These are phyloP conservation scores for Monopterus albus DNA, from an alignment of 2,113 vertebrate genomes.

Conservation along the genomic window DNA sequence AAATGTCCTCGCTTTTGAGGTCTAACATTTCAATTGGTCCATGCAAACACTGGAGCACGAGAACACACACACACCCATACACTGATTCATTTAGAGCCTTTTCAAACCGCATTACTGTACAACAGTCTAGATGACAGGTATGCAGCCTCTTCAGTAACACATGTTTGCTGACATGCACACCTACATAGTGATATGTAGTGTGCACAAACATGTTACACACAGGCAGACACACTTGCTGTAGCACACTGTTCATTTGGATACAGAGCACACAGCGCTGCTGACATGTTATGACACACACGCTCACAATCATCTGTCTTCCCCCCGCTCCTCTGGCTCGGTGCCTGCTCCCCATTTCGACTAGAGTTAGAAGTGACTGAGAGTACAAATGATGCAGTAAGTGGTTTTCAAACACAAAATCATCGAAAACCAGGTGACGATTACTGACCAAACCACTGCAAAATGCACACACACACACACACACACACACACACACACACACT, in stretches of 20 bases:
- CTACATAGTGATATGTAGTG: background rate
- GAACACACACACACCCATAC: conserved; percentile 2
- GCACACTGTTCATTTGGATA: background rate
- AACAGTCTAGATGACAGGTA: conserved; percentile 24
- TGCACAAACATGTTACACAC: conserved; percentile 1
- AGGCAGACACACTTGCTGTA: background rate
- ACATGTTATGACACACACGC: conserved; percentile 20
- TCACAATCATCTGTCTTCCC: background rate
- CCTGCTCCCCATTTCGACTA: conserved; percentile 11
- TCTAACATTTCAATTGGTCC: background rate
- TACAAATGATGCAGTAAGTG: conserved; percentile 36
- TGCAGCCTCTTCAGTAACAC: background rate
- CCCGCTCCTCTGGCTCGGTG: conserved; percentile 21
- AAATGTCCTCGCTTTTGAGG: background rate
- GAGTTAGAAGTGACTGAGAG: conserved; percentile 29
- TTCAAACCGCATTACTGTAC: conserved; percentile 23
- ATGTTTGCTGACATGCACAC: conserved; percentile 10
- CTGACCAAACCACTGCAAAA: conserved; percentile 36
- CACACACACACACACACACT: background rate
- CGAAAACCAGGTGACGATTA: conserved; percentile 49
- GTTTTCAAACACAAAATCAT: conserved; percentile 46
- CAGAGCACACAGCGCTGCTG: background rate
- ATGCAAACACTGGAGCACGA: background rate
- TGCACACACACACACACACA: background rate
- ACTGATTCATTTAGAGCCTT: background rate